Percentiles rank a stretch among this genome's conserved stretches.
Evolutionary conservation across 2,797 vertebrate genomes (phyloP).

Genomic region (Clarias pachynema): DNA sequence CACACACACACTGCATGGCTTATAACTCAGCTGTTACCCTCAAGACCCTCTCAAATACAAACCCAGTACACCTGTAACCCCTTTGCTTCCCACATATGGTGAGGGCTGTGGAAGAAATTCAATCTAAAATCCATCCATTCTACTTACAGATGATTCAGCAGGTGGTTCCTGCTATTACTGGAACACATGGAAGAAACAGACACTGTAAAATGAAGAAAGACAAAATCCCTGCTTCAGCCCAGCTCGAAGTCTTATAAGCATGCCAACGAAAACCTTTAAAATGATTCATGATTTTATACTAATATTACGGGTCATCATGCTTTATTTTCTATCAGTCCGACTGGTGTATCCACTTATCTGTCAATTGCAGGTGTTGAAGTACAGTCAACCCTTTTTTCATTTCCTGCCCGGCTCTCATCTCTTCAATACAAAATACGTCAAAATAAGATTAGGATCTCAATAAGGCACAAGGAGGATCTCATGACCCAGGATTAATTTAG

Average conservation of each 20-base stretch:
- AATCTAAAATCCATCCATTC: slow-evolving; percentile 71
- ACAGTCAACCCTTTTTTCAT: slow-evolving; percentile 57
- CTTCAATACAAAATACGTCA: slow-evolving; percentile 64
- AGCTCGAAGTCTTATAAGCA: background rate
- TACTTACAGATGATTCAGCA: slow-evolving; percentile 24
- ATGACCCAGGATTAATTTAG: slow-evolving; percentile 39
- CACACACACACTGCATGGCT: background rate
- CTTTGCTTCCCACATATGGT: slow-evolving; percentile 56
- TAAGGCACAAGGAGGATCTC: slow-evolving; percentile 58
- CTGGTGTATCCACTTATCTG: slow-evolving; percentile 15
- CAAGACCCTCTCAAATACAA: slow-evolving; percentile 27
- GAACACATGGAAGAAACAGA: slow-evolving; percentile 59
- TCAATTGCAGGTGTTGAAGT: slow-evolving; percentile 45
- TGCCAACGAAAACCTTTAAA: slow-evolving; percentile 24
- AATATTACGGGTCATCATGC: background rate
- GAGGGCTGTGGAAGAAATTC: slow-evolving; percentile 70
- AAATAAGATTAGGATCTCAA: slow-evolving; percentile 71
- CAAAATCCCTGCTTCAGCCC: slow-evolving; percentile 12
- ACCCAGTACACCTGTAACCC: slow-evolving; percentile 52
- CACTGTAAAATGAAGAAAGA: slow-evolving; percentile 29
- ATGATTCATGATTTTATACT: slow-evolving; percentile 2
- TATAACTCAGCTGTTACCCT: slow-evolving; percentile 2
- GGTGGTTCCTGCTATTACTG: slow-evolving; percentile 55
- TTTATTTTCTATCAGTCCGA: background rate
- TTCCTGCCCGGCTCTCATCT: slow-evolving; percentile 68